Evolutionary conservation across 2,113 vertebrate genomes (phyloP), one percentile per base, ranked within the genome.

Genomic region (Petrocephalus microphthalmus): DNA sequence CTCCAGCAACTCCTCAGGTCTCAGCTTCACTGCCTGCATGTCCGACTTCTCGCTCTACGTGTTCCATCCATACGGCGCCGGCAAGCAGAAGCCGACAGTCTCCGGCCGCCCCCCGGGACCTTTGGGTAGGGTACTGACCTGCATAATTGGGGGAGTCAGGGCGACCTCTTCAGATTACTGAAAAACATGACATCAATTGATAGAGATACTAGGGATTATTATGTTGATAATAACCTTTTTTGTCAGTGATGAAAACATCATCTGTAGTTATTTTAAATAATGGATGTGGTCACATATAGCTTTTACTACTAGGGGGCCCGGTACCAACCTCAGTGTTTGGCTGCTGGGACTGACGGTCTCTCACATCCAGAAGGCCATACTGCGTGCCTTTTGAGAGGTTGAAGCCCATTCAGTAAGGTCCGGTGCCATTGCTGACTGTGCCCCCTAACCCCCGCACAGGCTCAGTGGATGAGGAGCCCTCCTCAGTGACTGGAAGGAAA

Each of bases 21-120:
- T 99, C 91, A 99, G 98, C 93, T 99, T 99, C 89, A 99, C 98
- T 0, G 98, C 98, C 67, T 99, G 98, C 94, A 99, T 99, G 98
- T 99, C 98, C 0, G 98, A 99, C 93, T 99, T 99, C 88, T 99
- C 98, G 47, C 96, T 99, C 3, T 99, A 97, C 0, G 98, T 99
- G 45, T 99, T 99, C 93, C 98, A 99, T 92, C 98, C 98, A 0
- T 99, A 99, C 0, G 98, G 98, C 87, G 97, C 98, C 29, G 98
- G 98, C 0, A 99, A 99, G 90, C 98, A 99, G 81, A 99, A 99
- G 89, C 96, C 97, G 53, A 95, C 96, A 0, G 97, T 99, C 51
- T 96, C 97, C 57, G 97, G 97, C 22, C 94, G 98, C 19, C 96
- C 97, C 7, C 93, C 98, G 0, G 97, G 81, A 49, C 81, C 97